phyloP scores from a whole-genome alignment of 2,113 vertebrate species.

The Oryzias melastigma region DNA sequence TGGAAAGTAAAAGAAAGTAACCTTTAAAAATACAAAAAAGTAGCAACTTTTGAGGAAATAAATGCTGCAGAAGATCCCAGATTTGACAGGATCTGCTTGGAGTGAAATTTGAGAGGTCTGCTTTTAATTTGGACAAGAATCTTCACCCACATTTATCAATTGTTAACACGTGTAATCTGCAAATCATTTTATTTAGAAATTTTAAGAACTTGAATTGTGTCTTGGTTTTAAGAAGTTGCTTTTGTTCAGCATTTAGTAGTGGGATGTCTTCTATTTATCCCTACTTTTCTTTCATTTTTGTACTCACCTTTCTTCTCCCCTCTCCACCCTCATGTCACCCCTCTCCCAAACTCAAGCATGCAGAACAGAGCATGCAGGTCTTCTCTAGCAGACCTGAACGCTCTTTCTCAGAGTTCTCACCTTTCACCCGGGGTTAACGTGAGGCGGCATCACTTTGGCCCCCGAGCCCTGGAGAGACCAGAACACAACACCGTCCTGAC shows the following conservation, averaged over 20 bases:
- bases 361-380: conserved; percentile 71
- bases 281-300: conserved; percentile 40
- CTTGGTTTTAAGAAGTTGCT: neutral
- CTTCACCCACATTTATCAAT: too few relatives aligned
- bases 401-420: conserved; percentile 78
- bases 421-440: conserved; percentile 72
- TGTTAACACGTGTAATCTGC: too few relatives aligned
- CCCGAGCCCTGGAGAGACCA: conserved; percentile 61
- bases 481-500: conserved; percentile 65
- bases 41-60: too few relatives aligned
- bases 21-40: too few relatives aligned
- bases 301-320: conserved; percentile 27
- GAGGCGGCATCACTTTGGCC: conserved; percentile 56
- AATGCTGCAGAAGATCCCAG: too few relatives aligned
- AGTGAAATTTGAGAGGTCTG: too few relatives aligned
- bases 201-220: neutral
- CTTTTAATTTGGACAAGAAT: too few relatives aligned
- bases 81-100: too few relatives aligned
- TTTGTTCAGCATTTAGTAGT: neutral
- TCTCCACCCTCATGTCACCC: conserved; percentile 29
- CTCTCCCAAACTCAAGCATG: conserved; percentile 71
- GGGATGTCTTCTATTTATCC: conserved; percentile 34
- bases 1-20: too few relatives aligned
- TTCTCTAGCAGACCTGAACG: conserved; percentile 69
- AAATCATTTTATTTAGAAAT: too few relatives aligned